Base-by-base conservation (phyloP, 2,113 vertebrate genomes). In the Chloebia gouldiae region DNA sequence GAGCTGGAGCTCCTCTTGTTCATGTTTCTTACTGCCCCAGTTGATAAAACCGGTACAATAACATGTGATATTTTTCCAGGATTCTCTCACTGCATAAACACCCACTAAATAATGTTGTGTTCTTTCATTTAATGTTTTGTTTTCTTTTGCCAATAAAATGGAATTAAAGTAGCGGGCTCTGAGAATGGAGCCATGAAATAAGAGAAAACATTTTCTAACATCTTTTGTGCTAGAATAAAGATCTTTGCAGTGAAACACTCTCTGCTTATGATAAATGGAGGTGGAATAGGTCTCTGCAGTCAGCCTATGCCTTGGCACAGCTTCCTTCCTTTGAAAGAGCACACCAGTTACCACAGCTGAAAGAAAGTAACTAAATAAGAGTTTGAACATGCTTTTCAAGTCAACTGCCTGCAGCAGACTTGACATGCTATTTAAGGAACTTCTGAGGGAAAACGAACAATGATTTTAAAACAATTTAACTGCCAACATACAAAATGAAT, bases 61-160 rank as follows among this genome's bases (percentile, higher is more conserved):
- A 7, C 0, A 0, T 18, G 14, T 49, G 54, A 42, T 16, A 53
- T 3, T 12, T 54, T 76, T 28, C 33, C n/a, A 42, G 47, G 40
- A 61, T 17, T 1, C 35, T 56, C 39, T 59, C 24, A 39, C 24
- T 80, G 77, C 63, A 51, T 20, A 61, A 80, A 59, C 19, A n/a
- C 6, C 44, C 50, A 64, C 4, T 50, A 57, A 37, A 71, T 49
- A 88, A 77, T n/a, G 16, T 12, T 28, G 37, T 42, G 7, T 71
- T 87, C 51, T 15, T 40, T 45, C 30, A 47, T 42, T 84, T 51
- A 82, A 56, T 30, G 10, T 40, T 82, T 73, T 68, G 28, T 44
- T 86, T 86, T 69, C 24, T 49, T 75, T 75, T 54, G 44, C 15
- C n/a, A 59, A 39, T 31, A 70, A 70, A 83, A 60, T 39, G 7